Evolutionary conservation across 2,888 invertebrate genomes (phyloP), one percentile per base, ranked within the genome.

Genomic region (Digitonthophagus gazella): DNA sequence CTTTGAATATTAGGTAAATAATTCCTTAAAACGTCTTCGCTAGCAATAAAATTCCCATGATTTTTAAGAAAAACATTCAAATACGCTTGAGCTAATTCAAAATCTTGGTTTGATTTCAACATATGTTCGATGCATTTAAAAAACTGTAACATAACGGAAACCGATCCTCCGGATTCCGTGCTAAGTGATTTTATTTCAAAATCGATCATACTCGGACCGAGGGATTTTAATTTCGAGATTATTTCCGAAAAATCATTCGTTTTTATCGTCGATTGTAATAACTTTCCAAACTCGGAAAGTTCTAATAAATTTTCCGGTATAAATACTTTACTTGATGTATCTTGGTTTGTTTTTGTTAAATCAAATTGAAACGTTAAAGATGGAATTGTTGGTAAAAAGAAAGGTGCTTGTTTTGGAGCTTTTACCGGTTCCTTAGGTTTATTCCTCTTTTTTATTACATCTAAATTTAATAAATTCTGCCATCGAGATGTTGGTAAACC

Each of bases 341-440:
- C 67, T 14, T 80, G 79, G 1, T 82, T 76, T 8, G 79, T 80
- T 67, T 85, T 82, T 2, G 86, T 84, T 1, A 92, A 80, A 79
- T 93, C 93, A 81, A 98, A 98, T 79, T 91, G 90, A 3, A 95
- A 83, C 75, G 93, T 90, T 15, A 96, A 84, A 0, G 93, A 92
- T 0, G 95, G 89, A 68, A 97, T 86, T 0, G 97, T 97, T 0
- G 98, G 97, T 65, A 98, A 84, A 81, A 99, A 98, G 85, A 99
- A 99, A 0, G 98, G 98, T 0, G 97, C 98, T 0, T 91, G 89
- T 82, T 95, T 94, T 0, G 94, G 92, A 1, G 88, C 87, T 77
- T 94, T 94, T 0, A 92, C 88, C 0, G 93, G 89, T 65, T 91
- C 90, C 81, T 91, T 94, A 0, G 98, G 97, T 79, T 95, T 97